Conservation (phyloP, 2,888 invertebrate genomes). For the Leptopterna dolabrata region DNA sequence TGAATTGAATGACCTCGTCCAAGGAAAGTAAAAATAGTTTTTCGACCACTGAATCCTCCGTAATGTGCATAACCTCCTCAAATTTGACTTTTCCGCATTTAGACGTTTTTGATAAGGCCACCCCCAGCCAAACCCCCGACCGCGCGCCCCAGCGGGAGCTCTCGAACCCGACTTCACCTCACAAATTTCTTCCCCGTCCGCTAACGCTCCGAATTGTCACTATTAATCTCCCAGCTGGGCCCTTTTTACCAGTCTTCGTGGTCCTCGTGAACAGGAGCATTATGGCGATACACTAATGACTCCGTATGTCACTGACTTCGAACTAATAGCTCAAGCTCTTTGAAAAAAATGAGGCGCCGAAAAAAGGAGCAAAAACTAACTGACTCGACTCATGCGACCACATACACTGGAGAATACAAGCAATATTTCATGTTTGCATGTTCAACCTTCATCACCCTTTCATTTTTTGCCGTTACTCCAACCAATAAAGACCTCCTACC, state of each 20-base stretch:
- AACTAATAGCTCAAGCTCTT: constrained; percentile 2
- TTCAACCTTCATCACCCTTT: not conserved
- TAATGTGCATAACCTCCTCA: too few species aligned
- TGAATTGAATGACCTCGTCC: too few species aligned
- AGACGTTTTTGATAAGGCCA: too few species aligned
- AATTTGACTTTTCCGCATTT: too few species aligned
- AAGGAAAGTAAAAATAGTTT: too few species aligned
- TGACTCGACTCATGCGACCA: not conserved
- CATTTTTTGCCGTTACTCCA: not conserved
- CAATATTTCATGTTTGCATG: not conserved
- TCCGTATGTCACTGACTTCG: constrained; percentile 23
- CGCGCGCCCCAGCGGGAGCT: not conserved
- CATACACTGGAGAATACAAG: not conserved
- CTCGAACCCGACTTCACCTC: not conserved
- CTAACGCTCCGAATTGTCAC: not conserved
- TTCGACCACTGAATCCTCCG: too few species aligned
- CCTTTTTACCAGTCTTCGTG: not conserved
- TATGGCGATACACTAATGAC: constrained; percentile 25
- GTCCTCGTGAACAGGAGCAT: constrained; percentile 32
- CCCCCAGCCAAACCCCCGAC: not conserved
- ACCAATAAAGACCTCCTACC: not conserved
- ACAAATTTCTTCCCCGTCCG: not conserved
- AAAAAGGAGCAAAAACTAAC: not conserved
- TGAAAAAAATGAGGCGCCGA: not conserved
- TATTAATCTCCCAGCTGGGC: not conserved